Percentiles rank a stretch among this genome's conserved stretches.
Conservation (phyloP, 2,888 invertebrate genomes). For the Cheilosia variabilis region DNA sequence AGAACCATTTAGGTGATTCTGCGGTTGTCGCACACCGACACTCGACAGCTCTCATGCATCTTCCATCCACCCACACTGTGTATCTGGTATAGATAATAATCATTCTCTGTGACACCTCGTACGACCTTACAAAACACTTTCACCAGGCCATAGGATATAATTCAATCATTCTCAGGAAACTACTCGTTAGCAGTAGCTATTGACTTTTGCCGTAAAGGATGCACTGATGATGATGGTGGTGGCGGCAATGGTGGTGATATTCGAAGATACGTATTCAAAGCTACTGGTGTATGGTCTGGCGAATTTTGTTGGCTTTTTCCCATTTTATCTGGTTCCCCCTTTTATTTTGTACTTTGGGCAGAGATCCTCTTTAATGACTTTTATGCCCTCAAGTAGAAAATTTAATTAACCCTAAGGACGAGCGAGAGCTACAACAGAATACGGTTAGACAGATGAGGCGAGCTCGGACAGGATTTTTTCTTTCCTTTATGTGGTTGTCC, state of each 20-base stretch:
- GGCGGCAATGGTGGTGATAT: constrained; percentile 43
- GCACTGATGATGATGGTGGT: constrained; percentile 41
- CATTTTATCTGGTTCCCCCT: constrained; percentile 21
- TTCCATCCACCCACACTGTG: too few species aligned
- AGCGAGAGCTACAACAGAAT: constrained; percentile 38
- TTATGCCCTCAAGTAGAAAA: constrained; percentile 74
- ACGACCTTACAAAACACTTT: constrained; percentile 33
- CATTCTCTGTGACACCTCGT: constrained; percentile 8
- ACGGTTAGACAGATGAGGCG: constrained; percentile 42
- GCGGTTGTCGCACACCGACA: background rate
- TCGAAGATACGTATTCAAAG: constrained; percentile 49
- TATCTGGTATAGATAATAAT: constrained; percentile 7
- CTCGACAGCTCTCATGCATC: background rate
- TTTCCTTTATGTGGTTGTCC: constrained; percentile 40
- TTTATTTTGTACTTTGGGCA: constrained; percentile 31
- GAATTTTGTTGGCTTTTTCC: constrained; percentile 22
- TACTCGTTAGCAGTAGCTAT: constrained; percentile 53
- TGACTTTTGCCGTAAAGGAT: constrained; percentile 55
- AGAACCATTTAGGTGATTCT: constrained; percentile 2
- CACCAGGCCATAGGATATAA: constrained; percentile 43
- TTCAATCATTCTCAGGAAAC: constrained; percentile 56
- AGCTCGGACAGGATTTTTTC: constrained; percentile 36
- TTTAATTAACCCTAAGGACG: constrained; percentile 76
- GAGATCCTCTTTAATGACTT: constrained; percentile 76
- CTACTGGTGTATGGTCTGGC: constrained; percentile 31